Base-by-base conservation (phyloP, 2,797 vertebrate species). In the Karalla daura region DNA sequence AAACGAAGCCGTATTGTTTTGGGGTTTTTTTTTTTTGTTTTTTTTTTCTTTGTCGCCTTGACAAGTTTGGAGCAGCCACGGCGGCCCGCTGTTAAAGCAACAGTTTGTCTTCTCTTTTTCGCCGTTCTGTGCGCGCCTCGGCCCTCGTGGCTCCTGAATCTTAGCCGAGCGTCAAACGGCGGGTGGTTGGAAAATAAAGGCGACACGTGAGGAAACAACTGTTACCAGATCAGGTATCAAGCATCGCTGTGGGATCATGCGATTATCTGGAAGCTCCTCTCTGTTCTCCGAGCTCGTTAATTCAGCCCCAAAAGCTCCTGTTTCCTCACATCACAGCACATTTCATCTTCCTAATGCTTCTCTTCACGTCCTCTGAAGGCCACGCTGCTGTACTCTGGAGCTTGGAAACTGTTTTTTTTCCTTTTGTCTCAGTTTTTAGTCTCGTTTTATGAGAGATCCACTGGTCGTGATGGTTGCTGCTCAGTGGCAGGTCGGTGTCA, bases 191-290 rank as follows among this genome's bases (percentile, higher is more conserved):
- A 51, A 70, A 56, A 51, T 25, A 46, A 63, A 79, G n/a, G 20
- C 15, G 2, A 30, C 45, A 20, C 41, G 20, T 27, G 43, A 47
- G 61, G 61, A 59, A 70, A 74, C 74, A 70, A 54, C 76, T 68
- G 43, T 54, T 81, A 27, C 30, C 63, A 66, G 72, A 83, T 79
- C 75, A 66, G 68, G 51, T 72, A 30, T 60, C 27, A 28, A 51
- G 47, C 44, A 4, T 40, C 44, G 5, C 44, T 15, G 40, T 54
- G 58, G 68, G 64, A 70, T 39, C 39, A 2, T 20, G 64, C 58
- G 72, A 74, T 62, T 66, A 47, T 64, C 54, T 60, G 44, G 51
- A 25, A 56, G 41, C 10, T 12, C 58, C 67, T 79, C 68, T 68
- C 24, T 61, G 5, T 40, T 65, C 62, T 67, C 36, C 0, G 30